Base-by-base conservation (phyloP, 2,797 vertebrate genomes). In the Pipistrellus pipistrellus region DNA sequence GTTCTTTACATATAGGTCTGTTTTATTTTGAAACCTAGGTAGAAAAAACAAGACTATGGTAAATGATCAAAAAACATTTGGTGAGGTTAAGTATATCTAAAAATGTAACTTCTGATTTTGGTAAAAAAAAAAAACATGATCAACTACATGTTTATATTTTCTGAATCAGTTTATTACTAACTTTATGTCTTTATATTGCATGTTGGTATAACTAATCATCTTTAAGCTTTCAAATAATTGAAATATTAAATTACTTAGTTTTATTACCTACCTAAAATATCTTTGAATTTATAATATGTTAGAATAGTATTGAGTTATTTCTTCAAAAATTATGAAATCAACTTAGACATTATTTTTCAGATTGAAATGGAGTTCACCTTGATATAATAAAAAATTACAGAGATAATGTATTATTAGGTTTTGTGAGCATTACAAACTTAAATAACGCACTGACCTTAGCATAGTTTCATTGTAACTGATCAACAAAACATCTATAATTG, bases 21-120 rank as follows among this genome's bases (percentile, higher is more conserved):
- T 38, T 55, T 30, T 35, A 23, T 55, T 77, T 55, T 55, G n/a
- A 77, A 75, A 71, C 27, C 1, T 85, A 87, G 64, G 51, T 69
- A 57, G 44, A 69, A 91, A 76, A 44, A 48, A 44, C 5, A 95
- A 88, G 71, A 35, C 32, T 30, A 38, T 1, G 8, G 7, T 6
- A 80, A 84, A 85, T 90, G 10, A 91, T 93, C 15, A 91, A 95
- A 87, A 87, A 88, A 23, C 15, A 82, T 76, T 88, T 77, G 12
- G 7, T 59, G 30, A 66, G 8, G 6, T 72, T 76, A 38, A 57
- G 35, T 55, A 20, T 13, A 41, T 41, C 51, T 90, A 46, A 57
- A 95, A 94, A 38, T 68, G 68, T 18, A 77, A 68, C 2, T 27
- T 48, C 18, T 90, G 57, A 68, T 51, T 88, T 78, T 21, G 6